Base-by-base conservation (phyloP, 2,113 vertebrate species). In the Oxygymnocypris stewartii region DNA sequence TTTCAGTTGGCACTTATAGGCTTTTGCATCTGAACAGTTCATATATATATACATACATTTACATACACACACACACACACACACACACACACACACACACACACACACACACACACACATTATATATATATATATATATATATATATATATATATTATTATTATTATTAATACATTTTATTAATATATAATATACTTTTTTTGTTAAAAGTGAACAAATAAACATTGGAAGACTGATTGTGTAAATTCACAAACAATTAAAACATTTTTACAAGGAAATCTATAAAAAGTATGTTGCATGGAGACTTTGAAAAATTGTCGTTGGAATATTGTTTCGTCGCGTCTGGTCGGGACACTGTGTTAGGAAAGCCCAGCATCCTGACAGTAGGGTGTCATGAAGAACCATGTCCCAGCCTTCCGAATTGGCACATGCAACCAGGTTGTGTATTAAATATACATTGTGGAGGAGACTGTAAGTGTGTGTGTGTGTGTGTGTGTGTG, bases 381-480 rank as follows among this genome's bases (percentile, higher is more conserved):
- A 54, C 61, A 79, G 49, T 13, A 71, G 57, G 40, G 73, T 75
- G 77, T 44, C 89, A 85, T 37, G 25, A 78, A 14, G 11, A 75
- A n/a, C 75, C 84, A n/a, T 35, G 35, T 35, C 35, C n/a, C 75
- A 77, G 78, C 47, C 25, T 73, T 74, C 28, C 16, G 25, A 37
- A 74, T 3, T 69, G 85, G 74, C 79, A 82, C 78, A 79, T 1
- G 51, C 85, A 81, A 90, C 71, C 73, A 86, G 84, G 86, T 90
- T 75, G 44, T 79, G 82, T 65, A 82, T 74, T 47, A 49, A 67
- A 54, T 51, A 86, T 87, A 57, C 25, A 40, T 25, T 65, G 49
- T 20, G 63, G 63, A 80, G 78, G 14, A 42, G 75, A 80, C 40
- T 65, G 65, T 69, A 51, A 14, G 83, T 61, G 42, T 74, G 42